Evolutionary conservation across 2,113 vertebrate species (phyloP), one percentile per base, ranked within the genome.

Genomic region (Cyanoramphus novaezelandiae): DNA sequence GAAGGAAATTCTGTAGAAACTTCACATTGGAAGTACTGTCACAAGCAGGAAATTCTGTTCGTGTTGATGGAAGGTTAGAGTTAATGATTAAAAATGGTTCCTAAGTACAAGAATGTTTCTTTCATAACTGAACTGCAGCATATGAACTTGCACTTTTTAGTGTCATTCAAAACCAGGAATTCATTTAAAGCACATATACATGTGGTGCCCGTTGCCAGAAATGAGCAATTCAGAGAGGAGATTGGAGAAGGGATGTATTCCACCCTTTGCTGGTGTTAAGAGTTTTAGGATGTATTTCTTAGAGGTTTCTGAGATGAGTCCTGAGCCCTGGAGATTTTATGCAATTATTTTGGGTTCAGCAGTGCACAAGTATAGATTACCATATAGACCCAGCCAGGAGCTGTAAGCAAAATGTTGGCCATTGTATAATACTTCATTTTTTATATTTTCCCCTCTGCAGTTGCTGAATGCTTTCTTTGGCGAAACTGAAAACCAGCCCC

Each of bases 341-440:
- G 74, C 50, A 68, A 72, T 92, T 89, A 55, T 84, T 93, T 86
- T 21, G 80, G 11, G 72, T 88, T 91, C 91, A 95, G 3, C n/a
- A 84, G 64, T 75, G 88, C 65, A 89, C 77, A 44, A 78, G 64
- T 49, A 5, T 13, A 50, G 53, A 35, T 89, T 71, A 44, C 39
- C 15, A 14, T 13, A 49, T 4, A 86, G 50, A 27, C 39, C 60
- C 28, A 31, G 29, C 52, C 52, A 44, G 44, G 53, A 65, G 23
- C 53, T 63, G 9, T 13, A 64, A 78, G 62, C 25, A 52, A 90
- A 82, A 52, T 27, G 14, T 25, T 95, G 43, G 81, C 47, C 12
- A 12, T 75, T 89, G 39, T 79, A 94, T 82, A 84, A 78, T 47
- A 64, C 11, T 52, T 52, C 4, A n/a, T 28, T 55, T 9, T 19